phyloP scores from a whole-genome alignment of 2,888 invertebrate genomes.

The Phortica magna region DNA sequence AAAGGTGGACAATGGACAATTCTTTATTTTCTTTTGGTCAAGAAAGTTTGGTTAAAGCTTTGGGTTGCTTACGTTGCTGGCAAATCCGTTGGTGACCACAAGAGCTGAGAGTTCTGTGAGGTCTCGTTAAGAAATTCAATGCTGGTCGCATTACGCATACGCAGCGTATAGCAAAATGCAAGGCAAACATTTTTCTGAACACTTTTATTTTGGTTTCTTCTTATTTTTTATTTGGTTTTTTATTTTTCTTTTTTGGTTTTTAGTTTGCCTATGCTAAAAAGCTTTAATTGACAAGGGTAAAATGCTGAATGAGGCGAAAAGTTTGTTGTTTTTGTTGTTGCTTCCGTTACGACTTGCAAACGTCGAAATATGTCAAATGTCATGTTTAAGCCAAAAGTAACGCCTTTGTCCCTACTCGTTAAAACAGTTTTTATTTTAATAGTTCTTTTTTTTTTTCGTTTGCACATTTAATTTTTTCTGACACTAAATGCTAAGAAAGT shows the following conservation, averaged over 20 bases:
- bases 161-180: background rate
- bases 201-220: background rate
- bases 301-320: slow-evolving; percentile 57
- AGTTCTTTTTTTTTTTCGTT: background rate
- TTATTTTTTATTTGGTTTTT: background rate
- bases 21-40: background rate
- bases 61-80: background rate
- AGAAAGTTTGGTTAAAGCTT: background rate
- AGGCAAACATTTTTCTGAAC: background rate
- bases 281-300: slow-evolving; percentile 67
- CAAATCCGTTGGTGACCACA: background rate
- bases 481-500: slow-evolving; percentile 4
- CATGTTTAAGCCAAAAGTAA: slow-evolving; percentile 41
- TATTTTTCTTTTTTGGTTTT: background rate
- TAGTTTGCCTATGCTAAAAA: slow-evolving; percentile 16
- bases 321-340: slow-evolving; percentile 43
- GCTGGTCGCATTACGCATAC: slow-evolving; percentile 14
- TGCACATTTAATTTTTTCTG: background rate
- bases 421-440: background rate
- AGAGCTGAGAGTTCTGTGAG: background rate
- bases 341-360: slow-evolving; percentile 22
- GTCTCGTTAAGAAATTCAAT: slow-evolving; percentile 10
- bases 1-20: slow-evolving; percentile 16
- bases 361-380: slow-evolving; percentile 66
- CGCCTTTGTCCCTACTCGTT: background rate